A percentile compares a stretch with the other conserved stretches of the same genome.
Conservation (phyloP, 2,888 invertebrate species). For the Ecliptopera silaceata region DNA sequence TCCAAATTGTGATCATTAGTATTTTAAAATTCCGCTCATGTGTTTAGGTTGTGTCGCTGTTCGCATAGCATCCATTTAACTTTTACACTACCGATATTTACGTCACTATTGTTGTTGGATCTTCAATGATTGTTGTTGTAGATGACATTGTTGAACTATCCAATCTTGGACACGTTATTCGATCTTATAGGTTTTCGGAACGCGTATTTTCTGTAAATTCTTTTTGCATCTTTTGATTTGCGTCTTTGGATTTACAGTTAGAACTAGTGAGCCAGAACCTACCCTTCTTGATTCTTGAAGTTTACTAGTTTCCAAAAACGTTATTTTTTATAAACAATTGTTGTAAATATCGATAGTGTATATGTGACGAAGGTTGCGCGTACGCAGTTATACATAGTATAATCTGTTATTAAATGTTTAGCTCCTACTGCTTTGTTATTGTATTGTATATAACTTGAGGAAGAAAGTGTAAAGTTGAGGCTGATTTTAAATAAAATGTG, state of each 20-base stretch:
- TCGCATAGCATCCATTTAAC: slow-evolving; percentile 21
- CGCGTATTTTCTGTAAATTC: background rate
- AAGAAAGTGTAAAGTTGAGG: slow-evolving; percentile 63
- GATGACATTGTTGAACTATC: no score
- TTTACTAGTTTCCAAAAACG: background rate
- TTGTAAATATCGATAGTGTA: slow-evolving; percentile 9
- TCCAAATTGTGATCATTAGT: slow-evolving; percentile 80
- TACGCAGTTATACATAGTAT: slow-evolving; percentile 46
- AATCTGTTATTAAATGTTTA: slow-evolving; percentile 77
- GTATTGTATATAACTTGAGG: slow-evolving; percentile 57
- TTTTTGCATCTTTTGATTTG: no score
- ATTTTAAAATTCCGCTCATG: slow-evolving; percentile 67
- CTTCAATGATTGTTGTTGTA: no score
- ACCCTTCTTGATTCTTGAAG: background rate
- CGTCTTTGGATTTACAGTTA: no score
- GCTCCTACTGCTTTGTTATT: slow-evolving; percentile 71
- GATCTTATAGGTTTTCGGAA: no score
- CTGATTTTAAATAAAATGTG: slow-evolving; percentile 69
- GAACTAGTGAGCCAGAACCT: background rate
- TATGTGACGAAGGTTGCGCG: slow-evolving; percentile 43
- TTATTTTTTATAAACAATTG: background rate
- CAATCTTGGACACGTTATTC: no score
- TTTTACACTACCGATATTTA: slow-evolving; percentile 8
- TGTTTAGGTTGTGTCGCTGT: slow-evolving; percentile 54
- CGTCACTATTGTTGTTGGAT: no score